Evolutionary conservation across 2,888 invertebrate genomes (phyloP), one percentile per base, ranked within the genome.

Genomic region (Bembecia ichneumoniformis): DNA sequence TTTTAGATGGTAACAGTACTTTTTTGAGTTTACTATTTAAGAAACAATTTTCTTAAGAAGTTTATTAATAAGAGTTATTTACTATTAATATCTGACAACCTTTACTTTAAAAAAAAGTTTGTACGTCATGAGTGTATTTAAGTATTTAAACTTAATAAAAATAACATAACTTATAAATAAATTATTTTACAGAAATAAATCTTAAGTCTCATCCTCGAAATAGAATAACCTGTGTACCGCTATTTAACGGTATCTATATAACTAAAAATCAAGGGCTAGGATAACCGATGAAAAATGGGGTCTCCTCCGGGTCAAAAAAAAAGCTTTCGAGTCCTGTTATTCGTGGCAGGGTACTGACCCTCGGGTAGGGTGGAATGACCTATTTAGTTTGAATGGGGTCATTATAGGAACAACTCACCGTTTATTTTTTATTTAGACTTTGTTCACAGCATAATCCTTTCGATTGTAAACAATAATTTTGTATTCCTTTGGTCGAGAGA

Each of bases 291-390:
- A 87, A 84, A 86, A 86, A 87, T 83, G 81, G 68, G 70, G 43
- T 47, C 71, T 63, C 69, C 66, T 68, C 60, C 63, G 57, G 58
- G 64, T 60, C 63, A 55, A 55, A 62, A 67, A 82, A 86, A 83
- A 86, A 84, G 81, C 66, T 59, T 60, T 64, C 61, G 63, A 60
- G 78, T 87, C 86, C 86, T 84, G 86, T 87, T 86, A 84, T 15
- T 53, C 49, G 57, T 57, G 64, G 4, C 17, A 17, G 81, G 80
- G 71, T 76, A 82, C 76, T 82, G 82, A 84, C 82, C 86, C 66
- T 60, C 44, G 62, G 65, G n/a, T 17, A 20, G 82, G 84, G 81
- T 82, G 78, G 82, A 84, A 82, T 78, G 86, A 84, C 84, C 86
- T 74, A 86, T 77, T 81, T 82, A 77, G 68, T 64, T 75, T 71